These are phyloP conservation scores for Manis javanica DNA, from an alignment of 2,797 vertebrate species.

Conservation along the genomic window DNA sequence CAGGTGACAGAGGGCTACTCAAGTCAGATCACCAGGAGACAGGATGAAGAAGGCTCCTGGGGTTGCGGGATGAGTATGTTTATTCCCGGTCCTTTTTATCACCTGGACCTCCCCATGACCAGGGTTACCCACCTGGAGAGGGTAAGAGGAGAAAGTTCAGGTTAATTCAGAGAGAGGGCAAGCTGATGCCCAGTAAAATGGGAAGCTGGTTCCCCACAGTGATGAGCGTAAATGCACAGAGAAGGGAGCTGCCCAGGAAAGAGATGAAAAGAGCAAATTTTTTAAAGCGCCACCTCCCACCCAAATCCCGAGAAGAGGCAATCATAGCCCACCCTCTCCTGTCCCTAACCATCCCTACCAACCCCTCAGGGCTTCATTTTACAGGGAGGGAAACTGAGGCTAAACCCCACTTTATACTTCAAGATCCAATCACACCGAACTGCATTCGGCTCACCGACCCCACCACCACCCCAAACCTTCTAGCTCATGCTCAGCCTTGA, in stretches of 20 bases:
- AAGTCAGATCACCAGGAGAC: neutral
- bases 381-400: constrained; percentile 49
- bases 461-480: neutral
- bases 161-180: neutral
- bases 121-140: neutral
- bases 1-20: neutral
- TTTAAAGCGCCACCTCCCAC: neutral
- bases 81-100: neutral
- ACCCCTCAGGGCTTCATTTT: neutral
- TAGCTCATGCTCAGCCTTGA: neutral
- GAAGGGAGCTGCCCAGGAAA: neutral
- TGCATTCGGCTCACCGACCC: neutral
- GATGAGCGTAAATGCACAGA: neutral
- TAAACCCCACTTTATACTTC: neutral
- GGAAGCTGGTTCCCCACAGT: neutral
- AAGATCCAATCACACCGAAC: neutral
- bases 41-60: too few species aligned
- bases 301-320: neutral
- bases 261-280: neutral
- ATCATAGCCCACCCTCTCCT: neutral
- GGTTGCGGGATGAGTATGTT: neutral
- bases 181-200: neutral
- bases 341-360: neutral
- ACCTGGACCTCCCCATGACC: neutral
- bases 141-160: neutral